phyloP scores from a whole-genome alignment of 2,888 invertebrate genomes.

The Perithous albicinctus region DNA sequence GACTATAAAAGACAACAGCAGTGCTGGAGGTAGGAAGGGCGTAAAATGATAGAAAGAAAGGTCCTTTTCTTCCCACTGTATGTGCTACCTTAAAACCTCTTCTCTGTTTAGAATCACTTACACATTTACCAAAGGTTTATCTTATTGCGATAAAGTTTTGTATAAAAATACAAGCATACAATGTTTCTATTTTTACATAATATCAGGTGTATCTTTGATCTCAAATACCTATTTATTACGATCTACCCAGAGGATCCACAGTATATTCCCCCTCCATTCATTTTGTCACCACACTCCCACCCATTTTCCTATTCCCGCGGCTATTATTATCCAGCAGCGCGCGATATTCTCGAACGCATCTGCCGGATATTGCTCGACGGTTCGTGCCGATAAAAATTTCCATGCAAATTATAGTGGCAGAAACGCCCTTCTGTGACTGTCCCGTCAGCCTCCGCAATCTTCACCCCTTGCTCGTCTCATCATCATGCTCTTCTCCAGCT shows the following conservation, averaged over 20 bases:
- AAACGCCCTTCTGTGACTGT: slow-evolving; percentile 75
- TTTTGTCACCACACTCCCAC: neutral
- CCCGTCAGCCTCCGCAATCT: slow-evolving; percentile 42
- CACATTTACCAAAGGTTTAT: too few species aligned
- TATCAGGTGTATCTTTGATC: neutral
- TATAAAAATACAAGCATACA: neutral
- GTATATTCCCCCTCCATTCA: neutral
- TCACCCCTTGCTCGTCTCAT: slow-evolving; percentile 22
- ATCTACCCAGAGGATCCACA: neutral
- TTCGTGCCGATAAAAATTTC: slow-evolving; percentile 81
- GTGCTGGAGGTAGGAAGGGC: slow-evolving; percentile 29
- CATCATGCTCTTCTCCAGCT: slow-evolving; percentile 24
- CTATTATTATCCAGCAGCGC: slow-evolving; percentile 77
- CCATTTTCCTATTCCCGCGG: slow-evolving; percentile 72
- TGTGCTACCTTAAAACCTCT: too few species aligned
- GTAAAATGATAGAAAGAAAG: slow-evolving; percentile 35
- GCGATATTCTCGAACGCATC: slow-evolving; percentile 81
- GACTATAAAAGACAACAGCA: slow-evolving; percentile 60
- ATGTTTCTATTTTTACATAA: neutral
- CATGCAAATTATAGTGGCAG: slow-evolving; percentile 81
- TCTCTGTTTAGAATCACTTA: neutral
- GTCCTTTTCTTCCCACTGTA: too few species aligned
- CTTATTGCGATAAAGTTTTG: too few species aligned
- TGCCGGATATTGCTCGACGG: slow-evolving; percentile 80
- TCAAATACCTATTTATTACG: slow-evolving; percentile 68